Conservation (phyloP, 2,113 vertebrate genomes). For the Phalacrocorax pelagicus region DNA sequence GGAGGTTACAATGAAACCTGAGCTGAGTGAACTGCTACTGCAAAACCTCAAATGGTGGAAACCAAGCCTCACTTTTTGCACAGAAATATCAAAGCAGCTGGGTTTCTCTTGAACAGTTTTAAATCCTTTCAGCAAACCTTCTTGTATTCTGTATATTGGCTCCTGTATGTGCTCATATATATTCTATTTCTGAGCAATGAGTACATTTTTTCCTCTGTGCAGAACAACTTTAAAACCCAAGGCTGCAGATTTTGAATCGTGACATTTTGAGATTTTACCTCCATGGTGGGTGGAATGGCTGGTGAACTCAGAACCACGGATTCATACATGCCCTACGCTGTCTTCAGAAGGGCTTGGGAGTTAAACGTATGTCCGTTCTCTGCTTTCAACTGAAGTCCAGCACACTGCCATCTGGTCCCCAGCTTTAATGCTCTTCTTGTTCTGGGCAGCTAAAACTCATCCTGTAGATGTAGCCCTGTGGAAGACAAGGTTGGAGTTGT, state of each 20-base stretch:
- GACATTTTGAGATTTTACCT: background rate
- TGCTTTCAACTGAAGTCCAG: background rate
- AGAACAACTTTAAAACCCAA: background rate
- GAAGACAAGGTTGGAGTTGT: background rate
- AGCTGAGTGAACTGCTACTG: background rate
- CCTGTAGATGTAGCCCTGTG: background rate
- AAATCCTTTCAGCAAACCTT: background rate
- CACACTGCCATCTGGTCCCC: background rate
- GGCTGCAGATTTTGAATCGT: background rate
- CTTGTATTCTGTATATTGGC: background rate
- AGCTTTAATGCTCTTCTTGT: background rate
- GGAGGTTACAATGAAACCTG: background rate
- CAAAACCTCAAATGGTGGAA: conserved; percentile 3
- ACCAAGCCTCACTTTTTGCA: background rate
- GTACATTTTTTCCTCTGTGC: background rate
- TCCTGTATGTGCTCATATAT: background rate
- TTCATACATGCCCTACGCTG: background rate
- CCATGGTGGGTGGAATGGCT: background rate
- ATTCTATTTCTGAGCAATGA: background rate
- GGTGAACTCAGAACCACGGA: background rate
- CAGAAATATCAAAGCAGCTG: background rate
- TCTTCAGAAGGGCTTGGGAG: background rate
- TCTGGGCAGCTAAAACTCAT: background rate
- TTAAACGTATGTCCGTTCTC: accelerated
- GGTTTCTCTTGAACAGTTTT: background rate